Conservation (phyloP, 2,888 invertebrate species). For the Colletes collaris region DNA sequence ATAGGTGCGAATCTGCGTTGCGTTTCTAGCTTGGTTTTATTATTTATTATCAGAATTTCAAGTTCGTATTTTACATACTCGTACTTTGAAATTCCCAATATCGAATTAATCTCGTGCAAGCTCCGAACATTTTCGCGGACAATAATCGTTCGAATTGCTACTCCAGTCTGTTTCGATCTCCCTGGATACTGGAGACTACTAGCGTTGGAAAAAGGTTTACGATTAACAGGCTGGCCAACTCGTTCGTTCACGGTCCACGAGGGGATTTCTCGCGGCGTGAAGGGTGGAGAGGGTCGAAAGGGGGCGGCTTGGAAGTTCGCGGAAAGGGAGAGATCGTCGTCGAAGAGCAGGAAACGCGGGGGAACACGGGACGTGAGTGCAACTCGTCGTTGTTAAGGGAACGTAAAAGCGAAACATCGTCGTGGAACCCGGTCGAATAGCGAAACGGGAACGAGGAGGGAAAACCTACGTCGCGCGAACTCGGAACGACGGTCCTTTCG, state of each 20-base stretch:
- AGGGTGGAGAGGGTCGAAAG: not conserved
- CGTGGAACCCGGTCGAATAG: slow-evolving; percentile 23
- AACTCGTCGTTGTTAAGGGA: slow-evolving; percentile 32
- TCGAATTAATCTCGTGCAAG: no score
- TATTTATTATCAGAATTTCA: no score
- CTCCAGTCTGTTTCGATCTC: no score
- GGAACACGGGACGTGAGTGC: slow-evolving; percentile 29
- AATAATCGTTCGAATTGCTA: no score
- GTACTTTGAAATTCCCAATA: no score
- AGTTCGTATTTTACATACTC: no score
- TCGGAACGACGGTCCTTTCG: slow-evolving; percentile 20
- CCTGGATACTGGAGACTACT: no score
- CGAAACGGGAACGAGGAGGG: slow-evolving; percentile 2
- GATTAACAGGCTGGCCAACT: not conserved
- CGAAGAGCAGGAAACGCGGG: slow-evolving; percentile 15
- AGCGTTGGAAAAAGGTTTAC: not conserved
- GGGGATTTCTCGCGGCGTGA: not conserved
- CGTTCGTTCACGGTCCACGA: not conserved
- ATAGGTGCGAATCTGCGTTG: no score
- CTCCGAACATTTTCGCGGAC: no score
- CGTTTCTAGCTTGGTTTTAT: no score
- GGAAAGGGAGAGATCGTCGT: not conserved
- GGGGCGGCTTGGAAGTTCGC: not conserved
- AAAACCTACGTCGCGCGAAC: slow-evolving; percentile 28
- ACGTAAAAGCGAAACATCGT: slow-evolving; percentile 57